Percentiles rank a stretch among this genome's conserved stretches.
Conservation (phyloP, 2,888 invertebrate genomes). For the Nymphalis c-album region DNA sequence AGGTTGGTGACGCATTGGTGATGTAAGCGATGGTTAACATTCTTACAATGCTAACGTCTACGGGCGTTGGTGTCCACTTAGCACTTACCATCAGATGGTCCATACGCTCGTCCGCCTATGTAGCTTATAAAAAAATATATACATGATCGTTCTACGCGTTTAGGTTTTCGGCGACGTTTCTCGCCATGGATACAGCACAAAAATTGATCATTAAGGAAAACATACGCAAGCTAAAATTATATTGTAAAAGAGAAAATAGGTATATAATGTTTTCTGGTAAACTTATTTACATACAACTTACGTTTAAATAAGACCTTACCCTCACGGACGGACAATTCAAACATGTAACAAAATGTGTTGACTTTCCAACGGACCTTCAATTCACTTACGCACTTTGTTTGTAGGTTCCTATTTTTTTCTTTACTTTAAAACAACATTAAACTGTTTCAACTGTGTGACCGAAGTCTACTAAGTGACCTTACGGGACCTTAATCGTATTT, state of each 20-base stretch:
- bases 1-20: too few species aligned
- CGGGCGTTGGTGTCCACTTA: too few species aligned
- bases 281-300: slow-evolving; percentile 11
- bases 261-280: background rate
- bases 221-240: background rate
- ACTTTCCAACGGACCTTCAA: slow-evolving; percentile 4
- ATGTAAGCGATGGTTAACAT: too few species aligned
- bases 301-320: slow-evolving; percentile 24
- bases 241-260: background rate
- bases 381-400: slow-evolving; percentile 2
- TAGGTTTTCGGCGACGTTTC: too few species aligned
- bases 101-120: too few species aligned
- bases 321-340: slow-evolving; percentile 5
- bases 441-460: background rate
- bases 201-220: background rate
- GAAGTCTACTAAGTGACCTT: too few species aligned
- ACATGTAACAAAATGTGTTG: slow-evolving; percentile 10
- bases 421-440: background rate
- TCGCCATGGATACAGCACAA: background rate
- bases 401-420: background rate
- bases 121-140: too few species aligned
- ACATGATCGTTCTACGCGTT: too few species aligned
- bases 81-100: too few species aligned
- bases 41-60: too few species aligned
- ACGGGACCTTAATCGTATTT: too few species aligned